These are phyloP conservation scores for Stenodema calcarata DNA, from an alignment of 2,888 invertebrate genomes.

Conservation along the genomic window DNA sequence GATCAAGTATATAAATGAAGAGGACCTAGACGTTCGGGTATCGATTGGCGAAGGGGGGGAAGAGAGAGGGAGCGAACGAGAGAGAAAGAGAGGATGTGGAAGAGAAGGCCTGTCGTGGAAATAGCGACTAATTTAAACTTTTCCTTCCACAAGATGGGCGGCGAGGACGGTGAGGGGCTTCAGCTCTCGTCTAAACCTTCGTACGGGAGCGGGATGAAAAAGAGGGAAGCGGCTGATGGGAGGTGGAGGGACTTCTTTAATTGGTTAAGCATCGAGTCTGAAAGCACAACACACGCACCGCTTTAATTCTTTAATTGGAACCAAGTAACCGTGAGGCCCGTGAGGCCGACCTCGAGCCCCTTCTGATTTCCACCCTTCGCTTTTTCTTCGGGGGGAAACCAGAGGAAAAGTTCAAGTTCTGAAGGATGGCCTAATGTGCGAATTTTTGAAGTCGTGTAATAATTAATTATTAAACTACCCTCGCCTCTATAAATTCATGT, in stretches of 20 bases:
- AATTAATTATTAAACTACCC: no score
- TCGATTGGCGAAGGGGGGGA: conserved; percentile 29
- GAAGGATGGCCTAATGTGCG: no score
- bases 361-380: not conserved
- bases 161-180: not conserved
- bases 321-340: conserved; percentile 52
- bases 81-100: not conserved
- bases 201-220: not conserved
- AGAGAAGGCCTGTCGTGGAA: conserved; percentile 42
- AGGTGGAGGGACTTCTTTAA: conserved; percentile 43
- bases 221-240: not conserved
- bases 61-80: conserved; percentile 5
- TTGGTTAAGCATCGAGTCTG: conserved; percentile 50
- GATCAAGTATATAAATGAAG: conserved; percentile 39
- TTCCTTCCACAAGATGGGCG: conserved; percentile 44
- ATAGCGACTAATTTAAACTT: conserved; percentile 52
- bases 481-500: no score
- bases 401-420: no score
- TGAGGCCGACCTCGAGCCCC: not conserved
- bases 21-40: conserved; percentile 40
- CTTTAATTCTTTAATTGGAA: conserved; percentile 55
- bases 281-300: conserved; percentile 51
- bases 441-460: no score
- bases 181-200: not conserved
- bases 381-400: not conserved